phyloP scores from a whole-genome alignment of 2,113 vertebrate species.

The Neogobius melanostomus region DNA sequence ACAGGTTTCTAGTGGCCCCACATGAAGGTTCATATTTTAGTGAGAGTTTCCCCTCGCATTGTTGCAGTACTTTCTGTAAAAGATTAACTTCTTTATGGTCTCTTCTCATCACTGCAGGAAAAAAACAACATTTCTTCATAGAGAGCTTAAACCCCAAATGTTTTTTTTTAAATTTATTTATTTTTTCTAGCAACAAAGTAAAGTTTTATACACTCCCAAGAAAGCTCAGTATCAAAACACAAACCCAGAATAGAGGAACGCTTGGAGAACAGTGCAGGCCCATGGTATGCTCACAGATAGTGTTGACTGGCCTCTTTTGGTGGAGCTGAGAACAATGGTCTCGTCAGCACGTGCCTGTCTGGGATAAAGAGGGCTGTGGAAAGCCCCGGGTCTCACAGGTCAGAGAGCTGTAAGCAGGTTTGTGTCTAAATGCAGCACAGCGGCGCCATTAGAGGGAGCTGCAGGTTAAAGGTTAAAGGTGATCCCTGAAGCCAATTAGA shows the following conservation, averaged over 20 bases:
- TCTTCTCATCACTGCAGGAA: neutral
- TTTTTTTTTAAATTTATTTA: too few relatives aligned
- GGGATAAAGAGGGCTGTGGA: neutral
- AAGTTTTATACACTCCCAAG: neutral
- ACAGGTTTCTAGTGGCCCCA: too few relatives aligned
- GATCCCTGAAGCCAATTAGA: neutral
- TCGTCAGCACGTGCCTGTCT: neutral
- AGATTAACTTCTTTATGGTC: neutral
- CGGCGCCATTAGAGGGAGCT: neutral
- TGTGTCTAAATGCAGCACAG: neutral
- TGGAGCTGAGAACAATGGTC: constrained; percentile 24
- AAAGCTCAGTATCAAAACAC: constrained; percentile 4
- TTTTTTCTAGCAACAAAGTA: neutral
- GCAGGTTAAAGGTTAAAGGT: neutral
- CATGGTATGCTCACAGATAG: constrained; percentile 17
- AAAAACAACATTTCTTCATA: neutral
- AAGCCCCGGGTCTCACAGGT: neutral
- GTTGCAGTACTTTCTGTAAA: neutral
- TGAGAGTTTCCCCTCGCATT: too few relatives aligned
- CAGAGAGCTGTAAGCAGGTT: neutral
- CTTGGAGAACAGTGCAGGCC: constrained; percentile 22
- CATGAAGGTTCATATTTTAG: too few relatives aligned
- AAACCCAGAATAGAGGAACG: constrained; percentile 19
- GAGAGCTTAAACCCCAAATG: neutral
- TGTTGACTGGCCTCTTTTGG: constrained; percentile 35